Conservation (phyloP, 2,797 vertebrate genomes). For the Vespertilio murinus region DNA sequence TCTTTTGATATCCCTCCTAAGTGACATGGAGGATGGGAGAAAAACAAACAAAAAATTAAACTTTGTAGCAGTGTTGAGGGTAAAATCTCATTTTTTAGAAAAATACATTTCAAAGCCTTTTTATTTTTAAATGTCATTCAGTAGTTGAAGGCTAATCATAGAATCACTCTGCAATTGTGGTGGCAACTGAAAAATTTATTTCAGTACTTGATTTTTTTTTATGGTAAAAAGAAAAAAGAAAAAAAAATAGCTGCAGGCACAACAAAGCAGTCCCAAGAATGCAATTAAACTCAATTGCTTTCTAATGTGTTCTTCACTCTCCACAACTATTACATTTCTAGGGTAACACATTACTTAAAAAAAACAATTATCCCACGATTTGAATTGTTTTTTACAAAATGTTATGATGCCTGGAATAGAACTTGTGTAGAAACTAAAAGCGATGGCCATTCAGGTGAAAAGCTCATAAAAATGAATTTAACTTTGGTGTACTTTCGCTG, state of each 20-base stretch:
- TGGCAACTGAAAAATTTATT: slow-evolving; percentile 71
- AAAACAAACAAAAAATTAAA: slow-evolving; percentile 29
- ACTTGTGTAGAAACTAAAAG: slow-evolving; percentile 68
- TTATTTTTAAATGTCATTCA: slow-evolving; percentile 65
- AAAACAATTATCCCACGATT: slow-evolving; percentile 77
- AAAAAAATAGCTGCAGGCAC: slow-evolving; percentile 67
- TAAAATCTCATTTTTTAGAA: slow-evolving; percentile 48
- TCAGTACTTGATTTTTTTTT: slow-evolving; percentile 68
- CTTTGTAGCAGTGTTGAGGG: not conserved
- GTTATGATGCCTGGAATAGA: slow-evolving; percentile 59
- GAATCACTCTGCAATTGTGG: slow-evolving; percentile 57
- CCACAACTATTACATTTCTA: slow-evolving; percentile 72
- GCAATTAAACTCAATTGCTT: slow-evolving; percentile 78
- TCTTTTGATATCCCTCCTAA: not conserved
- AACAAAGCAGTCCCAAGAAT: slow-evolving; percentile 74
- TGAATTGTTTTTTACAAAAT: slow-evolving; percentile 65
- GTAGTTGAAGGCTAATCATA: slow-evolving; percentile 50
- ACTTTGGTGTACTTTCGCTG: slow-evolving; percentile 46
- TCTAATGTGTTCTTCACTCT: slow-evolving; percentile 73
- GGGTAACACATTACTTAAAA: slow-evolving; percentile 76
- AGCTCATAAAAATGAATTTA: slow-evolving; percentile 51
- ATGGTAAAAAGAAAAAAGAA: slow-evolving; percentile 5
- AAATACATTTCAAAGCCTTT: slow-evolving; percentile 61
- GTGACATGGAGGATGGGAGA: not conserved
- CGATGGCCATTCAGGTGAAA: slow-evolving; percentile 44